Evolutionary conservation across 1,140 invertebrate genomes (phyloP), one percentile per base, ranked within the genome.

Genomic region (Thaumetopoea pityocampa): DNA sequence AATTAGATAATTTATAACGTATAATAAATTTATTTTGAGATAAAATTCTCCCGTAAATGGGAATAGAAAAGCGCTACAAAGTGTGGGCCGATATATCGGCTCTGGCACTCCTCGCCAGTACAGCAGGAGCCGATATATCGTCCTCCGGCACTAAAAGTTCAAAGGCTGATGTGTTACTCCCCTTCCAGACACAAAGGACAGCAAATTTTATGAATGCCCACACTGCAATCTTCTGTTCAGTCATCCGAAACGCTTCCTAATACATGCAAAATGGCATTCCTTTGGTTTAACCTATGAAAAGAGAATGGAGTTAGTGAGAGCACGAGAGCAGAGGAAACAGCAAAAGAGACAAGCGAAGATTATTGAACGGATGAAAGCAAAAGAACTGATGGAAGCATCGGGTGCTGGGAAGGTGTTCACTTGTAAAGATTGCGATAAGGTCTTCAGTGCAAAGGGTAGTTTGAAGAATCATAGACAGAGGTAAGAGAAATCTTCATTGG

Each of bases 181-280:
- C 7, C 2, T 41, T 41, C 1, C 37, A 41, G 37, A 17, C 3
- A 8, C 24, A 41, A 41, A 41, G 19, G 11, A 40, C 4, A 48
- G 56, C 1, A 47, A 40, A 2, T 64, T 56, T 18, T 76, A 63
- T 5, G 70, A 81, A 51, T 85, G 82, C 5, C 52, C 63, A 5
- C 54, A 72, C 22, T 85, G 82, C 19, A 44, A 38, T 18, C 40
- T 85, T 0, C 46, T 72, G 7, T 73, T 85, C 5, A 56, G 52
- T 0, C 57, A 83, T 40, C 74, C 77, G 5, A 85, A 85, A 20
- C 49, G 78, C 8, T 83, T 79, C 27, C 50, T 85, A 0, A 66
- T 83, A 0, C 82, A 85, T 19, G 42, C 51, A 8, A 84, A 84
- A 27, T 85, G 82, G 82, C 82, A 85, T 48, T 51, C 61, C 1